These are phyloP conservation scores for Acomys russatus DNA, from an alignment of 2,797 vertebrate genomes.

Conservation along the genomic window DNA sequence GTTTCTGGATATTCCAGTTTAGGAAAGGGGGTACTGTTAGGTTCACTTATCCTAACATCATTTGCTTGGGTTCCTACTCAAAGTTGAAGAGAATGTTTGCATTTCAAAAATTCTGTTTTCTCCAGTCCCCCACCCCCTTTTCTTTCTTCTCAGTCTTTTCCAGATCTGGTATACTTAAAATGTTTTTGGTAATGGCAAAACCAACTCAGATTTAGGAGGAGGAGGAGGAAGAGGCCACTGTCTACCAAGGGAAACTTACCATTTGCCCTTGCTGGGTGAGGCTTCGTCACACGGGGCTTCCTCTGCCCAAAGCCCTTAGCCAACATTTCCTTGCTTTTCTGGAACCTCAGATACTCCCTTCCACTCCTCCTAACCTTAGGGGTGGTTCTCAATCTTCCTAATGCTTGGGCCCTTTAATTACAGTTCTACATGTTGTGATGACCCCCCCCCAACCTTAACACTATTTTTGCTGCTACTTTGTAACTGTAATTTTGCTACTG, in stretches of 20 bases:
- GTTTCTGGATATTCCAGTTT: not conserved
- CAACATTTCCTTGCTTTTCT: not conserved
- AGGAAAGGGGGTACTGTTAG: not conserved
- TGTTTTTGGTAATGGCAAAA: not conserved
- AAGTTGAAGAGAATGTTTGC: not conserved
- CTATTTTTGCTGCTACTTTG: not conserved
- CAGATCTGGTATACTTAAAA: conserved; percentile 26
- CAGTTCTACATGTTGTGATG: not conserved
- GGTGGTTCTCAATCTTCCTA: not conserved
- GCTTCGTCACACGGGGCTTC: not conserved
- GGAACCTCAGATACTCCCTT: no score
- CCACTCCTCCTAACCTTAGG: not conserved
- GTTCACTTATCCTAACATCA: not conserved
- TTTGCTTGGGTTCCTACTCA: conserved; percentile 9
- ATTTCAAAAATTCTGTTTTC: not conserved
- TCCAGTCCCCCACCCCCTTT: not conserved
- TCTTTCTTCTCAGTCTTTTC: not conserved
- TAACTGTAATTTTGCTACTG: not conserved
- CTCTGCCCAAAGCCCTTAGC: not conserved
- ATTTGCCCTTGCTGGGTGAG: not conserved
- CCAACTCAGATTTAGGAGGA: conserved; percentile 17
- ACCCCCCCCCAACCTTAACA: not conserved
- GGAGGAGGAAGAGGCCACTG: not conserved
- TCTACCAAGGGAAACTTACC: not conserved
- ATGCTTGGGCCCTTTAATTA: not conserved